Evolutionary conservation across 2,113 vertebrate genomes (phyloP).

Genomic region (Silurus asotus): DNA sequence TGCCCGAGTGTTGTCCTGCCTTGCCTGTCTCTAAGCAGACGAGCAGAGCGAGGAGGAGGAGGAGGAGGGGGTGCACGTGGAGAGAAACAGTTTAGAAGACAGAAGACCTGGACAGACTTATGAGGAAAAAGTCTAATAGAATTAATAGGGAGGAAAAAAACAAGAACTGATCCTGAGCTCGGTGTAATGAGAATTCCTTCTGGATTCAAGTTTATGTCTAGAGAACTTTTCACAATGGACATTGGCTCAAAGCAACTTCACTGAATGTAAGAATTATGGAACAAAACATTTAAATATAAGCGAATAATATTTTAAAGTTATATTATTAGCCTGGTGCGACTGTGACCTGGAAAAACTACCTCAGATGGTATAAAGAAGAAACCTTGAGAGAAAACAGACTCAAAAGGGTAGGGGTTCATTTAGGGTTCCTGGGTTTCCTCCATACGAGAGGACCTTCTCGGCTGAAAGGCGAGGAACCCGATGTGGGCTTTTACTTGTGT

Average conservation of each 20-base stretch:
- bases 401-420: not conserved
- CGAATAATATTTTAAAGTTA: no score
- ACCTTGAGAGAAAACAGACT: no score
- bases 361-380: no score
- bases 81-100: not conserved
- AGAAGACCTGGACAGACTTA: not conserved
- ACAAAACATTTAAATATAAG: no score
- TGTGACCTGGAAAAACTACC: no score
- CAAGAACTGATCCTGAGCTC: no score
- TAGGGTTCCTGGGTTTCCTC: not conserved
- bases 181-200: no score
- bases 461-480: not conserved
- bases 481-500: not conserved
- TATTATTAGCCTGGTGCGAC: no score
- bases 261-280: no score
- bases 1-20: slow-evolving; percentile 38
- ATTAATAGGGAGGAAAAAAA: not conserved
- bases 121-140: slow-evolving; percentile 44
- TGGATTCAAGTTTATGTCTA: no score
- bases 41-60: not conserved
- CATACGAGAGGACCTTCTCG: not conserved
- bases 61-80: not conserved
- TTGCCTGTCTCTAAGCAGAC: slow-evolving; percentile 7
- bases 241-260: no score
- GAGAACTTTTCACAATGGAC: no score